Conservation (phyloP, 2,888 invertebrate genomes). For the Listrodromus nycthemerus region DNA sequence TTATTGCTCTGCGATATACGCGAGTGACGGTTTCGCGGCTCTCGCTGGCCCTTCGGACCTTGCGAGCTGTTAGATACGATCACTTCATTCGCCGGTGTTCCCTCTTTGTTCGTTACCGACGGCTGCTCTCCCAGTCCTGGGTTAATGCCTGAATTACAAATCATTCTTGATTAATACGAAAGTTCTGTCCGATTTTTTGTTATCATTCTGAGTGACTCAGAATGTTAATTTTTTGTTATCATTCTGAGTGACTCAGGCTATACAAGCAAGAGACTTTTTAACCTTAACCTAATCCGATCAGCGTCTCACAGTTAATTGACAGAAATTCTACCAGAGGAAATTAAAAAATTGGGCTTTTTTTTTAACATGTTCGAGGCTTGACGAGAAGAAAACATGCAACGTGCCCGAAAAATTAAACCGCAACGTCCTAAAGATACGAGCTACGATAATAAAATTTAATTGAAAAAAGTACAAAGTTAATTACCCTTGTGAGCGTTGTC, state of each 20-base stretch:
- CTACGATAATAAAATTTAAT: slow-evolving; percentile 7
- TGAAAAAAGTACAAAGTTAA: slow-evolving; percentile 15
- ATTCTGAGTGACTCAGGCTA: not conserved
- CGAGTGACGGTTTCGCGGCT: slow-evolving; percentile 80
- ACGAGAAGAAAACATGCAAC: slow-evolving; percentile 34
- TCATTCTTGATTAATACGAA: slow-evolving; percentile 5
- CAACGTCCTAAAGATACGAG: slow-evolving; percentile 56
- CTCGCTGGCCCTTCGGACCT: slow-evolving; percentile 82
- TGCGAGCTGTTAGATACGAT: slow-evolving; percentile 79
- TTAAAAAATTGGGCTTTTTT: slow-evolving; percentile 5
- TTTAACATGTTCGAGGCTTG: slow-evolving; percentile 7
- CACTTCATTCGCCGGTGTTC: slow-evolving; percentile 80
- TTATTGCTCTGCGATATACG: slow-evolving; percentile 85
- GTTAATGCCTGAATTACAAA: slow-evolving; percentile 78
- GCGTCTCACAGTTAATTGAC: not conserved
- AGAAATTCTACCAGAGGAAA: not conserved
- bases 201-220: not conserved
- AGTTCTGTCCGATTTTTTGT: not conserved
- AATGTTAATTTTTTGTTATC: not conserved
- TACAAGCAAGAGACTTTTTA: not conserved
- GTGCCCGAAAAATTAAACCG: slow-evolving; percentile 53
- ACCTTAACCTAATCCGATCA: not conserved
- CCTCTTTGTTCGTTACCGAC: slow-evolving; percentile 80
- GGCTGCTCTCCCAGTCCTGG: slow-evolving; percentile 81
- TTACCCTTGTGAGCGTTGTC: slow-evolving; percentile 80